Conservation (phyloP, 2,888 invertebrate species). For the Sepiola atlantica region DNA sequence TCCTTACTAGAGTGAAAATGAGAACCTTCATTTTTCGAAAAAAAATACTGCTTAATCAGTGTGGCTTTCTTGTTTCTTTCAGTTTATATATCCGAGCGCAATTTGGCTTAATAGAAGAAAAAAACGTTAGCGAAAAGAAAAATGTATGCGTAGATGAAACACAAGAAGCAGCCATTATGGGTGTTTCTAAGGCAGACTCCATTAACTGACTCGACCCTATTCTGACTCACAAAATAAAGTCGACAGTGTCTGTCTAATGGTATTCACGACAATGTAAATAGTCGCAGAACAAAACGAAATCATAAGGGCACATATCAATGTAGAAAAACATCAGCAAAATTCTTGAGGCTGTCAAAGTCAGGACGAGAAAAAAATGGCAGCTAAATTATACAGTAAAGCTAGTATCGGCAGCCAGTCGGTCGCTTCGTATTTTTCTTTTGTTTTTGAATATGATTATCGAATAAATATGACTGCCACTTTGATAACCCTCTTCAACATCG, state of each 20-base stretch:
- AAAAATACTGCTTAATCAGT: neutral
- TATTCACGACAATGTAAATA: constrained; percentile 32
- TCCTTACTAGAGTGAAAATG: neutral
- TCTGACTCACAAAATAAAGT: neutral
- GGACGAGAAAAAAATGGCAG: neutral
- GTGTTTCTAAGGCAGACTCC: neutral
- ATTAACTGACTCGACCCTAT: neutral
- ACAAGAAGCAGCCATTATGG: neutral
- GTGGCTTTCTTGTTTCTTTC: neutral
- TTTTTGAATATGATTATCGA: neutral
- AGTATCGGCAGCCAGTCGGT: neutral
- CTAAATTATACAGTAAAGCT: constrained; percentile 15
- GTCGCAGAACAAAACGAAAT: constrained; percentile 18
- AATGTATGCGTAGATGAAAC: neutral
- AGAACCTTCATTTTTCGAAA: neutral
- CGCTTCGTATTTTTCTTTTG: neutral
- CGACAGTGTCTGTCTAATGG: neutral
- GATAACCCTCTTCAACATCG: neutral
- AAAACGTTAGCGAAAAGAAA: neutral
- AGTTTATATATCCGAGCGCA: neutral
- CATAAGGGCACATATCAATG: neutral
- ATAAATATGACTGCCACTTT: neutral
- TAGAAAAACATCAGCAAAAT: constrained; percentile 5
- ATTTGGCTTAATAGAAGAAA: neutral
- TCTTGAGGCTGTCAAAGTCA: constrained; percentile 32